A percentile compares a stretch with the other conserved stretches of the same genome.
Conservation (phyloP, 2,888 invertebrate species). For the Drosophila pseudotalamancana region DNA sequence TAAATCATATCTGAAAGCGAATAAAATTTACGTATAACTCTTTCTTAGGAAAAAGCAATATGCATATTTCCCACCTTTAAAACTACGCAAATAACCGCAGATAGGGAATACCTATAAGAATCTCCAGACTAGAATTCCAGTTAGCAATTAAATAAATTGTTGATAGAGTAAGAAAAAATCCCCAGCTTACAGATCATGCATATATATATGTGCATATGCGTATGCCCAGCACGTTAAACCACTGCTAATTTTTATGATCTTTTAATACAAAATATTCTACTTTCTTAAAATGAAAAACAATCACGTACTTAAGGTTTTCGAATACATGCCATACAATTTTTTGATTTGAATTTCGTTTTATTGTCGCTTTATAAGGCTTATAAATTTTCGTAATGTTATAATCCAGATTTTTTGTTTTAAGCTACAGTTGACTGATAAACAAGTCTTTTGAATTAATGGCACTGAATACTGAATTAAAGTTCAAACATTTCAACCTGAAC, state of each 20-base stretch:
- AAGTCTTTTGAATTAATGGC: slow-evolving; percentile 9
- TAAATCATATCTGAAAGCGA: background rate
- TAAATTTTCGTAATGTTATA: slow-evolving; percentile 14
- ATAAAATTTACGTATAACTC: slow-evolving; percentile 5
- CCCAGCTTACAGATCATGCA: slow-evolving; percentile 4
- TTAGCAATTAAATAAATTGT: slow-evolving; percentile 1
- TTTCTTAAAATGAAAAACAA: slow-evolving; percentile 19
- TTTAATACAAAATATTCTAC: slow-evolving; percentile 3
- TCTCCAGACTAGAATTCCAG: background rate
- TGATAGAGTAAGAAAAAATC: slow-evolving; percentile 18
- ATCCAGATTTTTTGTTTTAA: slow-evolving; percentile 21
- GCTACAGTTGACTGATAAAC: slow-evolving; percentile 2
- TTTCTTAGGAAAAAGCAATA: slow-evolving; percentile 1
- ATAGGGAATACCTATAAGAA: background rate
- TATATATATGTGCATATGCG: background rate
- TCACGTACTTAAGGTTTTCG: slow-evolving; percentile 37
- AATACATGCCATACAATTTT: slow-evolving; percentile 15
- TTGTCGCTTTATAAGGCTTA: slow-evolving; percentile 34
- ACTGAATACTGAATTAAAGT: slow-evolving; percentile 1
- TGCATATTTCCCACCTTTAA: slow-evolving; percentile 3
- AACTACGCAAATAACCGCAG: background rate
- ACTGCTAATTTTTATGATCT: background rate
- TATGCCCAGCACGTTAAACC: slow-evolving; percentile 4
- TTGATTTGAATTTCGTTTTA: slow-evolving; percentile 12
- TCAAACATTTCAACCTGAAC: slow-evolving; percentile 3